Evolutionary conservation across 1,140 invertebrate species (phyloP), one percentile per base, ranked within the genome.

Genomic region (Sarcophaga bullata): DNA sequence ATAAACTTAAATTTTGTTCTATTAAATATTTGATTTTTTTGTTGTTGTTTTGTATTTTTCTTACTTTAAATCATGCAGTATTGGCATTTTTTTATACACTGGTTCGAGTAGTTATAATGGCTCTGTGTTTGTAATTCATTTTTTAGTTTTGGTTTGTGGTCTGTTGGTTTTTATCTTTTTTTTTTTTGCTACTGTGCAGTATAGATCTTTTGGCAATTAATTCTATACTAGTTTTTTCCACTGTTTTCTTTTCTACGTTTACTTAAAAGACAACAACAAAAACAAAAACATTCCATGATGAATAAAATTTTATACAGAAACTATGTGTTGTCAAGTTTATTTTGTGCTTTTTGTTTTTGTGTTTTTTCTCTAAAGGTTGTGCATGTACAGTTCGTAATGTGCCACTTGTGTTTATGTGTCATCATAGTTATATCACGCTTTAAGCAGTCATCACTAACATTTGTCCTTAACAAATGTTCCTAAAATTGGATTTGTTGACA

Each of bases 401-500:
- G 48, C 19, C n/a, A 8, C 19, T n/a, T 25, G 11, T 48, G 3
- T 78, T 78, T 78, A 50, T 78, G 48, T 78, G 75, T 50, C 75
- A 78, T 78, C 75, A 78, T 78, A 78, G 75, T 78, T 78, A 78
- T 78, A 78, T 78, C 75, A 78, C 75, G 75, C 75, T 78, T 48
- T 17, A 8, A 78, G 75, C 75, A 78, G 25, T 78, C 75, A 78
- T 78, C 75, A 78, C 75, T 78, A 78, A 78, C 75, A 78, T 78
- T 78, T 78, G 75, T 78, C 49, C 75, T 50, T 11, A 78, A 50
- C 75, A 78, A 78, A 78, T 78, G 75, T 78, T 78, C 75, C 50
- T 78, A 78, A 78, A 78, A 78, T 78, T 78, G 75, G 75, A 78
- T 78, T 78, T 78, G 75, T 78, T 78, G 75, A 50, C 75, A 78